These are phyloP conservation scores for Rhamphomyia laevipes DNA, from an alignment of 2,888 invertebrate genomes.

Conservation along the genomic window DNA sequence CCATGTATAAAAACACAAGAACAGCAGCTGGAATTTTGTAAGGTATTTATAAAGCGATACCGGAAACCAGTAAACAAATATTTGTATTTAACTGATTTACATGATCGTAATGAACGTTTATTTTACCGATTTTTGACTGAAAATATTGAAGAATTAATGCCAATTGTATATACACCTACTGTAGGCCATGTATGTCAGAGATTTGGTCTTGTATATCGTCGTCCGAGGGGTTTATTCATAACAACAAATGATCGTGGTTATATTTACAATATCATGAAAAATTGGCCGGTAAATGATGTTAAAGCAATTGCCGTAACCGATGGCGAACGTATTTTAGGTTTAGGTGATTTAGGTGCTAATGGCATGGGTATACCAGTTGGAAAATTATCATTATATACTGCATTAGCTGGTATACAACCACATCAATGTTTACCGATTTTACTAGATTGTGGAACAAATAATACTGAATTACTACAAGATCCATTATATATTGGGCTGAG, in stretches of 20 bases:
- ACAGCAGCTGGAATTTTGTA: slow-evolving; percentile 82
- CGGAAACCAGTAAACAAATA: slow-evolving; percentile 91
- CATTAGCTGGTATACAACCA: slow-evolving; percentile 92
- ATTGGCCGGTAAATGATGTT: slow-evolving; percentile 66
- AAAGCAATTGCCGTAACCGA: slow-evolving; percentile 89
- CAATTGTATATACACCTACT: slow-evolving; percentile 96
- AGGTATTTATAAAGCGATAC: slow-evolving; percentile 81
- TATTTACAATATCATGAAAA: slow-evolving; percentile 62
- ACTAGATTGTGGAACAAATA: slow-evolving; percentile 91
- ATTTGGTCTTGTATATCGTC: slow-evolving; percentile 87
- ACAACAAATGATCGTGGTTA: slow-evolving; percentile 93
- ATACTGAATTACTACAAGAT: slow-evolving; percentile 77
- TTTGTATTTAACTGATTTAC: slow-evolving; percentile 84
- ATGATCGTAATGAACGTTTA: slow-evolving; percentile 93
- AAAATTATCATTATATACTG: slow-evolving; percentile 90
- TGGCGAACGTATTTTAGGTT: slow-evolving; percentile 91
- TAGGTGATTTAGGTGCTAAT: slow-evolving; percentile 92
- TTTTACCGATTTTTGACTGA: slow-evolving; percentile 88
- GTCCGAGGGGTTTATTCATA: slow-evolving; percentile 90
- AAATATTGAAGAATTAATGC: slow-evolving; percentile 89
- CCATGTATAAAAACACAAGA: slow-evolving; percentile 90
- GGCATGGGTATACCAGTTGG: slow-evolving; percentile 98
- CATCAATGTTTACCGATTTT: slow-evolving; percentile 88
- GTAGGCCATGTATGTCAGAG: slow-evolving; percentile 95
- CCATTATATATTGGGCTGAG: slow-evolving; percentile 89